phyloP scores from a whole-genome alignment of 92 coral and sea anemone genomes.

The Scolanthus callimorphus region DNA sequence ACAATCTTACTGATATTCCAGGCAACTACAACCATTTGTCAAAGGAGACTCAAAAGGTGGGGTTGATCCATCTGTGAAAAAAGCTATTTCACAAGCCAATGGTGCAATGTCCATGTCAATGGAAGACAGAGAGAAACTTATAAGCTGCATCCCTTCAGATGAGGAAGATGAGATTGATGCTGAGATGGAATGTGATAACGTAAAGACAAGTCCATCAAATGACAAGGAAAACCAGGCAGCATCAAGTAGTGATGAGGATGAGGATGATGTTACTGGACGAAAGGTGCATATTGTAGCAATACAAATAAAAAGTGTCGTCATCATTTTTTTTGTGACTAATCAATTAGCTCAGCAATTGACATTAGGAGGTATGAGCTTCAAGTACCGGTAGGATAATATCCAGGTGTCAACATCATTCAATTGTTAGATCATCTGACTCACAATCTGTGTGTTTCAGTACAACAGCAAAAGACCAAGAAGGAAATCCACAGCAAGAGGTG shows the following conservation, averaged over 20 bases:
- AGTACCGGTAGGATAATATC: too few species aligned
- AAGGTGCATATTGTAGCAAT: slow-evolving; percentile 41
- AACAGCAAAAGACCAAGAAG: slow-evolving; percentile 64
- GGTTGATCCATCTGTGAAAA: slow-evolving; percentile 32
- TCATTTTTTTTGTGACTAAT: neutral
- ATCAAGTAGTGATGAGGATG: slow-evolving; percentile 8
- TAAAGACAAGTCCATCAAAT: slow-evolving; percentile 15
- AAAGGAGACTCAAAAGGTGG: slow-evolving; percentile 34
- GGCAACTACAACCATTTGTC: slow-evolving; percentile 56
- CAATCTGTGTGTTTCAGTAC: too few species aligned
- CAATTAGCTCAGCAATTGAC: neutral
- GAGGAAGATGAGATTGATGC: slow-evolving; percentile 41
- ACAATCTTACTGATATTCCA: too few species aligned
- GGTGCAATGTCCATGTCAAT: slow-evolving; percentile 36
- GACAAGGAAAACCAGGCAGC: slow-evolving; percentile 3
- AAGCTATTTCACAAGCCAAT: slow-evolving; percentile 59
- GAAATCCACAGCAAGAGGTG: slow-evolving; percentile 55
- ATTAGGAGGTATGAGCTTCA: too few species aligned
- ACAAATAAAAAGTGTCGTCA: neutral
- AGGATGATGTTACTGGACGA: slow-evolving; percentile 66
- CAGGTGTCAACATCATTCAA: neutral
- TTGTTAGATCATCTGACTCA: too few species aligned
- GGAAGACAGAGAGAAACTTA: slow-evolving; percentile 50
- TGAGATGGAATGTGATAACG: slow-evolving; percentile 37
- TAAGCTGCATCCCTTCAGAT: slow-evolving; percentile 59